These are phyloP conservation scores for Galemys pyrenaicus DNA, from an alignment of 2,113 vertebrate genomes.

Conservation along the genomic window DNA sequence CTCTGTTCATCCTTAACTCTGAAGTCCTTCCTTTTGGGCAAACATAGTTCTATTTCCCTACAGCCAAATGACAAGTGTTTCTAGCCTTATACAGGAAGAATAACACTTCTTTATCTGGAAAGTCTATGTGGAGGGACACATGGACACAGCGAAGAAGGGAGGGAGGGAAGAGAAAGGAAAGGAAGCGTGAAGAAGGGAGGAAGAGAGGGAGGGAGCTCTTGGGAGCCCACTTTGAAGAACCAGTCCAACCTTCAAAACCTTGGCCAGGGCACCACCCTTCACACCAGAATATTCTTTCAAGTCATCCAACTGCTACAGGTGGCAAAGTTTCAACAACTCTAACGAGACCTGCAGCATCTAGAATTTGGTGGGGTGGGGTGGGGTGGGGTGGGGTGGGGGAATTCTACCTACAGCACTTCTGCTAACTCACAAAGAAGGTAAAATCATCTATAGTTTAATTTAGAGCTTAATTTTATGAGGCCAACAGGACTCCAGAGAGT, in stretches of 20 bases:
- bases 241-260: not conserved
- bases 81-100: not conserved
- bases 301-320: not conserved
- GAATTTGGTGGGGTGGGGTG: no score
- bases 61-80: fast-evolving
- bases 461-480: not conserved
- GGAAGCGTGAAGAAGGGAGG: no score
- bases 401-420: not conserved
- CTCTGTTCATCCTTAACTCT: not conserved
- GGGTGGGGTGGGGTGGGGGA: no score
- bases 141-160: not conserved
- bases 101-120: not conserved
- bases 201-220: not conserved
- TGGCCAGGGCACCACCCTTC: not conserved
- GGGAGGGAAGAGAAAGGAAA: no score
- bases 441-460: not conserved
- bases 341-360: no score
- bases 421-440: conserved; percentile 15
- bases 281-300: not conserved
- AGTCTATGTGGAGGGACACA: not conserved
- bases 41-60: not conserved
- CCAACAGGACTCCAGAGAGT: not conserved
- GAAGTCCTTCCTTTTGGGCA: not conserved
- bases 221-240: not conserved
- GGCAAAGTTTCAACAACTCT: not conserved